phyloP scores from a whole-genome alignment of 2,888 invertebrate species.

The Cylindroiulus punctatus region DNA sequence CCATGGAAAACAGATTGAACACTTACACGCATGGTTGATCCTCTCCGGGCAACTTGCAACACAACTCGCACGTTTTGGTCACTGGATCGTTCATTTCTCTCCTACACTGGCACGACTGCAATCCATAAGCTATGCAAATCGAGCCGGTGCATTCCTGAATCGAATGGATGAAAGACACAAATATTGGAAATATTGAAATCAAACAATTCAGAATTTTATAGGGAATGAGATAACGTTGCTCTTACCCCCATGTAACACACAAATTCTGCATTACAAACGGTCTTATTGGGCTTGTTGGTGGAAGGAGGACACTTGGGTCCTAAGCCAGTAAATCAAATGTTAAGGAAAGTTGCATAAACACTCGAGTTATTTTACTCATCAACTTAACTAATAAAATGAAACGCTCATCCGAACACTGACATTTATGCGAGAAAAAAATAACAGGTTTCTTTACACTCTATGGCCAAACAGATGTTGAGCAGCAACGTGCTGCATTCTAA shows the following conservation, averaged over 20 bases:
- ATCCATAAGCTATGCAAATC: conserved; percentile 95
- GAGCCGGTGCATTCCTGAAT: conserved; percentile 92
- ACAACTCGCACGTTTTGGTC: conserved; percentile 90
- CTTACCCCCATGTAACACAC: conserved; percentile 96
- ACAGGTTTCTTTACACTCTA: too few relatives aligned
- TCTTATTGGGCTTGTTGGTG: conserved; percentile 90
- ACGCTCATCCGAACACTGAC: too few relatives aligned
- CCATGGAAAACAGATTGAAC: conserved; percentile 31
- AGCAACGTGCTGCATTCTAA: too few relatives aligned
- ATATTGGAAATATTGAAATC: neutral
- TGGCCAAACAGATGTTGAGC: too few relatives aligned
- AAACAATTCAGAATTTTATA: neutral
- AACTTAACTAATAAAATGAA: too few relatives aligned
- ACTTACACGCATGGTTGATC: conserved; percentile 79
- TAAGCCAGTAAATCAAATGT: conserved; percentile 67
- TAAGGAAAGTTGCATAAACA: conserved; percentile 54
- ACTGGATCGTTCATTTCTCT: conserved; percentile 81
- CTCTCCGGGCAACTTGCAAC: conserved; percentile 87
- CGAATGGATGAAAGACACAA: conserved; percentile 57
- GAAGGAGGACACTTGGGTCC: conserved; percentile 92
- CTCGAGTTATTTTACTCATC: too few relatives aligned
- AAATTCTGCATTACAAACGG: conserved; percentile 95
- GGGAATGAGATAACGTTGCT: conserved; percentile 60
- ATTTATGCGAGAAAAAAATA: too few relatives aligned
- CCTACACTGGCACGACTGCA: conserved; percentile 94